Base-by-base conservation (phyloP, 2,797 vertebrate species). In the Emys orbicularis region DNA sequence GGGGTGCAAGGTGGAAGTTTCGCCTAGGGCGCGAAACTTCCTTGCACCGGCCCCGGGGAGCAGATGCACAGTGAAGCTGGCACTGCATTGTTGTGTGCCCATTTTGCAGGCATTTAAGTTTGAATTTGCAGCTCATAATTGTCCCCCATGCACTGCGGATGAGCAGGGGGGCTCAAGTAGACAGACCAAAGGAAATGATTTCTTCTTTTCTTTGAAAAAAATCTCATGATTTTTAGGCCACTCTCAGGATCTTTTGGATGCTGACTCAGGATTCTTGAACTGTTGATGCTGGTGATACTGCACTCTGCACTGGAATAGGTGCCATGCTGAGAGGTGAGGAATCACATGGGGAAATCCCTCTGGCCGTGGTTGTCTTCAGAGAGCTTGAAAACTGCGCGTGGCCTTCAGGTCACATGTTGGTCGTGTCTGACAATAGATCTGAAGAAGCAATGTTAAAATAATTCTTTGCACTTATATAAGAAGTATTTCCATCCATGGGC, bases 361-460 rank as follows among this genome's bases (percentile, higher is more conserved):
- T 4, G 0, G 47, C 44, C 13, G 1, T 72, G 37, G 1, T 6
- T 6, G 65, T 16, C 10, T 44, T 49, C 6, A 15, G 72, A 68
- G 76, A 92, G 54, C 44, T 72, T 44, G n/a, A 83, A 31, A 86
- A 47, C 25, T 61, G 57, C 2, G 7, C 19, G 16, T 31, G 44
- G 25, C 27, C 27, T 23, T 12, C 29, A 49, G 47, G 47, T 31
- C 25, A 47, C 41, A 41, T 5, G 12, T 47, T 5, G 3, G 47
- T 16, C 12, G 19, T 18, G 18, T 86, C 53, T 16, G 23, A 3
- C 21, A 76, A 65, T n/a, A n/a, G 59, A 15, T 65, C 34, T 37
- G 65, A 68, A 68, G 47, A 27, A 52, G 31, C 82, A 91, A 47
- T 37, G 19, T 29, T 49, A 50, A 87, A 54, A 50, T 56, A 23